These are phyloP conservation scores for Dryobates pubescens DNA, from an alignment of 2,797 vertebrate genomes.

Conservation along the genomic window DNA sequence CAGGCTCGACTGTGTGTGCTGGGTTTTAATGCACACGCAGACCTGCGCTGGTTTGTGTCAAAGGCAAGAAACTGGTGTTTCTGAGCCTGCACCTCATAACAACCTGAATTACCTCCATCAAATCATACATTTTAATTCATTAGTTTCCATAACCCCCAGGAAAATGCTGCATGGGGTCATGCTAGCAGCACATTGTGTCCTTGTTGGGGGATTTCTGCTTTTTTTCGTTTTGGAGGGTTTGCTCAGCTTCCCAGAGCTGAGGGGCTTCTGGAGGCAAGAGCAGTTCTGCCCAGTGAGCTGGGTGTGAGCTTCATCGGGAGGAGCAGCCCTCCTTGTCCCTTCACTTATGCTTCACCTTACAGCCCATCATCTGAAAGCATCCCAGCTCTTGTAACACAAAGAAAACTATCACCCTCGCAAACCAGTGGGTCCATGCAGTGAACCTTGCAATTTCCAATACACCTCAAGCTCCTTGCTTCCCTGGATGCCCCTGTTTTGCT, in stretches of 20 bases:
- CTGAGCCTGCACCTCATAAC: not conserved
- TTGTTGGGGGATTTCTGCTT: not conserved
- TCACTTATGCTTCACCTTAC: not conserved
- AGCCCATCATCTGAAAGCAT: not conserved
- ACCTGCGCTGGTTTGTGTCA: not conserved
- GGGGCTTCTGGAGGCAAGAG: not conserved
- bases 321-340: not conserved
- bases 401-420: not conserved
- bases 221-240: not conserved
- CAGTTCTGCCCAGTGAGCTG: not conserved
- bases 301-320: not conserved
- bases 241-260: not conserved
- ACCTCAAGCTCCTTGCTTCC: not conserved
- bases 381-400: not conserved
- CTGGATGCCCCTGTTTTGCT: not conserved
- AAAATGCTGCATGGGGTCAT: accelerated
- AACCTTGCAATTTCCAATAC: not conserved
- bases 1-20: not conserved
- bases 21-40: not conserved
- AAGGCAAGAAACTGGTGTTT: not conserved
- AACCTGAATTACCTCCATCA: not conserved
- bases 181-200: not conserved
- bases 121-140: not conserved
- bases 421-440: not conserved
- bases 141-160: not conserved